Evolutionary conservation across 2,797 vertebrate genomes (phyloP), one percentile per base, ranked within the genome.

Genomic region (Xyrichtys novacula): DNA sequence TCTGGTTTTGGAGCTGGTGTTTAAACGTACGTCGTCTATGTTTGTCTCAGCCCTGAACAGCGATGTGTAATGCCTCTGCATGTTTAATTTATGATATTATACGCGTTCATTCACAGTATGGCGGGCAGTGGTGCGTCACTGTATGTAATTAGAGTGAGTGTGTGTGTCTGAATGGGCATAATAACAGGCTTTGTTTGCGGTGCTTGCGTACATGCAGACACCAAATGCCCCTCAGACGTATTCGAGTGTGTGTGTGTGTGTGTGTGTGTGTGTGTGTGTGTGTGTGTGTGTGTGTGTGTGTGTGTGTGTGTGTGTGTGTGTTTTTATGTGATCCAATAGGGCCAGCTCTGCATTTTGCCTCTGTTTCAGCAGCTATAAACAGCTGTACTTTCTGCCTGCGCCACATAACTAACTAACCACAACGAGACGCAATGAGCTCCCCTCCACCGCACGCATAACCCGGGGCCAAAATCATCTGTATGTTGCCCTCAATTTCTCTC

Each of bases 331-430:
- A 84, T 76, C 8, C 36, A 81, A 40, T 75, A 22, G 20, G 66
- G 65, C 78, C 77, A 83, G 67, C 71, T 78, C 76, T 81, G 82
- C 83, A 67, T 84, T 87, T 79, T 46, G 71, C 74, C 67, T 87
- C 55, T 2, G 20, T 62, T 44, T 84, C 80, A 36, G 82, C 44
- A 75, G 72, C 85, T 89, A 88, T 83, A 87, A 87, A 85, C 72
- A 74, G 80, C 80, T 69, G 62, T 66, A 42, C 60, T 81, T 75
- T 71, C 63, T 74, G 85, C 65, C 83, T 61, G 57, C 19, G 7
- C 80, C 87, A 75, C 86, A 88, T 84, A 78, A 71, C 81, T 84
- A 84, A 83, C 86, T 75, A 81, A 86, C 86, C 90, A 65, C 89
- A 85, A 47, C 31, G 68, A 88, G 86, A 83, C 71, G 62, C 72